A percentile compares a stretch with the other conserved stretches of the same genome.
phyloP scores from a whole-genome alignment of 2,113 vertebrate genomes.

The Mystacornis crossleyi region DNA sequence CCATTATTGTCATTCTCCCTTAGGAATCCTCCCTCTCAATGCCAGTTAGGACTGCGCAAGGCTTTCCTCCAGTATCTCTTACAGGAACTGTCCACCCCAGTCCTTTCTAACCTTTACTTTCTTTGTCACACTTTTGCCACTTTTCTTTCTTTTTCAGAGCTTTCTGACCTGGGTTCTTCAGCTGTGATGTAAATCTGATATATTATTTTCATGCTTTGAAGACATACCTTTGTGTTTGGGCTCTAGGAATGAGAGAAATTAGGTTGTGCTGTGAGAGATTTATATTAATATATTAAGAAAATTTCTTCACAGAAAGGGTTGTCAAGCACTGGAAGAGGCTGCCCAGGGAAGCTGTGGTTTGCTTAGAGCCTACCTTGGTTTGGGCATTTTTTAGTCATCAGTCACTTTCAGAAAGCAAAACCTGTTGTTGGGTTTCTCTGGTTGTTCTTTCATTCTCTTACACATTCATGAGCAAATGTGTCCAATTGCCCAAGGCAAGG shows the following conservation, averaged over 20 bases:
- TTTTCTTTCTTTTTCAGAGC: not conserved
- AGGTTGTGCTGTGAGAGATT: not conserved
- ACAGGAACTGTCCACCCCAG: not conserved
- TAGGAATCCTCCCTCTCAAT: not conserved
- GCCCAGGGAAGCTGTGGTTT: not conserved
- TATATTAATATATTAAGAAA: not conserved
- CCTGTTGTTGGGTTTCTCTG: not conserved
- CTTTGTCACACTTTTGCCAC: not conserved
- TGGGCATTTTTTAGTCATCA: not conserved
- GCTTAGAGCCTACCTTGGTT: not conserved
- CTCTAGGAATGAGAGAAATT: not conserved
- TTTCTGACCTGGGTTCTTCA: not conserved
- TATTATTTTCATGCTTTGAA: not conserved
- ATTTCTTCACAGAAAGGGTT: not conserved
- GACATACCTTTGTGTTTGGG: not conserved
- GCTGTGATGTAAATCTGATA: not conserved
- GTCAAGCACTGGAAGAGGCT: not conserved
- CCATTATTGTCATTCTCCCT: not conserved
- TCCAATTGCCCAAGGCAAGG: not conserved
- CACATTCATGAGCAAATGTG: not conserved
- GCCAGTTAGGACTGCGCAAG: no score
- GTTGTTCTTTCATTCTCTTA: not conserved
- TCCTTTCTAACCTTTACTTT: not conserved
- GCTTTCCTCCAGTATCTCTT: not conserved
- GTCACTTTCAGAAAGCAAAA: not conserved